A percentile compares a stretch with the other conserved stretches of the same genome.
phyloP scores from a whole-genome alignment of 2,797 vertebrate genomes.

The Melanotaenia nigrans region DNA sequence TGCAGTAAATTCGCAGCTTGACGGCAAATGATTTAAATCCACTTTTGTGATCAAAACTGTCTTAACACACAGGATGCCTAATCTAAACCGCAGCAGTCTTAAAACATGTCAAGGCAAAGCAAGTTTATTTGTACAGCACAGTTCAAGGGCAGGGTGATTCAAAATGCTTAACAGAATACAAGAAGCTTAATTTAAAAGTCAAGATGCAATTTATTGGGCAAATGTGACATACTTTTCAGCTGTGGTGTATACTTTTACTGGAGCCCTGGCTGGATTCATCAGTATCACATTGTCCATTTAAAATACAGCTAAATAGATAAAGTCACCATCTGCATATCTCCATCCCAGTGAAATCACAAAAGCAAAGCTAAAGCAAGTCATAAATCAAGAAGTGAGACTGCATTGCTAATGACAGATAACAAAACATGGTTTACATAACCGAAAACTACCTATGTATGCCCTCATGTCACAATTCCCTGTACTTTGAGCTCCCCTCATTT shows the following conservation, averaged over 20 bases:
- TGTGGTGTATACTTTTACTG: conserved; percentile 1
- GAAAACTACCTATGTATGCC: conserved; percentile 9
- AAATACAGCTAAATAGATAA: background rate
- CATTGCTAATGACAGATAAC: background rate
- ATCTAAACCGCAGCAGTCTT: conserved; percentile 23
- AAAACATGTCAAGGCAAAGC: conserved; percentile 12
- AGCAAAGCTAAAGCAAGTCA: conserved; percentile 13
- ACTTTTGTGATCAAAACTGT: conserved; percentile 33
- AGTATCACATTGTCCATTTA: background rate
- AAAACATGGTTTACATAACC: conserved; percentile 7
- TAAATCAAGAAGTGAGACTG: conserved; percentile 5
- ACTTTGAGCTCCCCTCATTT: conserved; percentile 31
- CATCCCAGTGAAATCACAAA: background rate
- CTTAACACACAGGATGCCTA: conserved; percentile 22
- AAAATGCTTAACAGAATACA: no score
- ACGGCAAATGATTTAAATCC: conserved; percentile 52
- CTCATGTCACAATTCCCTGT: conserved; percentile 35
- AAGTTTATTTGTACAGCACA: no score
- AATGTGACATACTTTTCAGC: background rate
- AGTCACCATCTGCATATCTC: background rate
- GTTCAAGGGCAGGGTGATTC: no score
- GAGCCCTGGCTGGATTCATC: conserved; percentile 5
- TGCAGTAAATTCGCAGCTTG: conserved; percentile 36
- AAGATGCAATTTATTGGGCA: conserved; percentile 14
- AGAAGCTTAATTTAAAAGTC: background rate